These are phyloP conservation scores for Polydrusus cervinus DNA, from an alignment of 2,888 invertebrate species.

Conservation along the genomic window DNA sequence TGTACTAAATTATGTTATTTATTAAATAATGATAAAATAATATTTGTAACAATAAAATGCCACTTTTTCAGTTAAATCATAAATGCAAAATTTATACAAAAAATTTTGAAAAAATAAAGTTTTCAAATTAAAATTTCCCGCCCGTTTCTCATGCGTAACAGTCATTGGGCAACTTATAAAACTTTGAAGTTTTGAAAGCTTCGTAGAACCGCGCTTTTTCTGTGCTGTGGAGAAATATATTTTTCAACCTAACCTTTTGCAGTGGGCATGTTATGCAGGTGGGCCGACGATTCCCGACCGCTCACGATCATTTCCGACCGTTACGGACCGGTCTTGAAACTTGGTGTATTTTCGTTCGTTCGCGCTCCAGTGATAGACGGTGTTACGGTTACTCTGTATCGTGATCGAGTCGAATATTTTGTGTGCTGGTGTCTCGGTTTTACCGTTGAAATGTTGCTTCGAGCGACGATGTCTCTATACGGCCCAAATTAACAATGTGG, in stretches of 20 bases:
- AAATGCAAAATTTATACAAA: background rate
- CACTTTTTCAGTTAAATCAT: background rate
- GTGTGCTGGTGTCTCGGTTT: constrained; percentile 57
- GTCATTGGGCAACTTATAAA: constrained; percentile 26
- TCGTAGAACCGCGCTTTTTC: constrained; percentile 43
- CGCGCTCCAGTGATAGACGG: constrained; percentile 56
- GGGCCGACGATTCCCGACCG: constrained; percentile 68
- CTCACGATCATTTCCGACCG: constrained; percentile 66
- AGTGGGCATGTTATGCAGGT: constrained; percentile 73
- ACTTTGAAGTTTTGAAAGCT: constrained; percentile 34
- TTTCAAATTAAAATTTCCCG: background rate
- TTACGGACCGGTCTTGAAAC: constrained; percentile 69
- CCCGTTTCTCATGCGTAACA: constrained; percentile 24
- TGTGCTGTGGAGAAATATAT: constrained; percentile 35
- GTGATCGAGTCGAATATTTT: constrained; percentile 42
- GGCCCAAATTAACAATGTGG: constrained; percentile 70
- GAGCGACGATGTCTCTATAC: constrained; percentile 69
- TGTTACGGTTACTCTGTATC: constrained; percentile 55
- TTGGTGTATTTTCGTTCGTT: constrained; percentile 61
- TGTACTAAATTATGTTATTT: background rate
- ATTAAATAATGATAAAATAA: background rate
- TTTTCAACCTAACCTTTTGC: constrained; percentile 68
- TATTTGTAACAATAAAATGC: background rate
- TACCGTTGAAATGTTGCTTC: constrained; percentile 68
- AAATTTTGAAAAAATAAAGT: background rate